Evolutionary conservation across 2,113 vertebrate genomes (phyloP).

Genomic region (Oncorhynchus nerka): DNA sequence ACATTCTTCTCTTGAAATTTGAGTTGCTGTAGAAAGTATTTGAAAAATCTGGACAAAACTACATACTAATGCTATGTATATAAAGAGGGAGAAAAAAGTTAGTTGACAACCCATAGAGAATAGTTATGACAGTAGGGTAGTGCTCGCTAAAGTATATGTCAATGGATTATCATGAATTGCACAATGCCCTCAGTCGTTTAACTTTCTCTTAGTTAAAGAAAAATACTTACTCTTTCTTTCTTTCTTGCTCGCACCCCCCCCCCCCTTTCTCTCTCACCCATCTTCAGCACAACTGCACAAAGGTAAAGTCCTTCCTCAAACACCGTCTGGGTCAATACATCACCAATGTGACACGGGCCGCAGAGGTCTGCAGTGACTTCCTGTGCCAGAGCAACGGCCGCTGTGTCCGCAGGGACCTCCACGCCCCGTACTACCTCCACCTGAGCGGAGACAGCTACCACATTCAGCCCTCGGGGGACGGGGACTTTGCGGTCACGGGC

Average conservation of each 20-base stretch:
- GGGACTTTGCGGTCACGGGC: constrained; percentile 68
- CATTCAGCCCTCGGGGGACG: constrained; percentile 49
- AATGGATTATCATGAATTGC: no score
- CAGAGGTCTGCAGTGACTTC: constrained; percentile 70
- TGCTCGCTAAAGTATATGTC: no score
- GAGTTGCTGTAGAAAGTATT: no score
- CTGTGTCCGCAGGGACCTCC: constrained; percentile 63
- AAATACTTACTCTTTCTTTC: no score
- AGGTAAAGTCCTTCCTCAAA: constrained; percentile 71
- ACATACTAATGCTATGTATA: not conserved
- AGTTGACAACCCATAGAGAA: no score
- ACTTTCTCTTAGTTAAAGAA: no score
- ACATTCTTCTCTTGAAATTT: not conserved
- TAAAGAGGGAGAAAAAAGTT: not conserved
- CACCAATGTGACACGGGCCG: constrained; percentile 74
- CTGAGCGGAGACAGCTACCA: constrained; percentile 70
- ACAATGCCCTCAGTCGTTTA: no score
- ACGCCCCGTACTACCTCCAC: constrained; percentile 67
- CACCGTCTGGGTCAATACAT: constrained; percentile 74
- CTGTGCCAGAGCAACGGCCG: constrained; percentile 76
- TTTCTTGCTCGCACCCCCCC: no score
- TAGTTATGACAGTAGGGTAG: no score
- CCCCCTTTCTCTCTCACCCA: constrained; percentile 36
- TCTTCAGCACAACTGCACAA: constrained; percentile 74
- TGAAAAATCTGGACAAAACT: not conserved